A percentile compares a stretch with the other conserved stretches of the same genome.
These are phyloP conservation scores for Bucco capensis DNA, from an alignment of 2,113 vertebrate genomes.

Conservation along the genomic window DNA sequence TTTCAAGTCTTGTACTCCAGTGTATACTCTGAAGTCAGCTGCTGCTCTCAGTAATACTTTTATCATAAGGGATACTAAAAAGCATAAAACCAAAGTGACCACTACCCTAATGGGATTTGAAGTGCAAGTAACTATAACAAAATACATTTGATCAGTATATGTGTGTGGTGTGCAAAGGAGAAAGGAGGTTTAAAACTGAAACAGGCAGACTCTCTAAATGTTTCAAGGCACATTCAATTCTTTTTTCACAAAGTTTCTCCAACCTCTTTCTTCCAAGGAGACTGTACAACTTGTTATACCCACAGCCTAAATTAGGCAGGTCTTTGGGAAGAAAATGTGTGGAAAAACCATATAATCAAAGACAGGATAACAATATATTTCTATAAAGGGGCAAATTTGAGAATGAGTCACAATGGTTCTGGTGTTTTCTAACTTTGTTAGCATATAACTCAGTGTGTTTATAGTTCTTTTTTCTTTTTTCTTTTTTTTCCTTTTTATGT, in stretches of 20 bases:
- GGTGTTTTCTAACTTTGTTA: neutral
- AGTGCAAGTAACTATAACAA: neutral
- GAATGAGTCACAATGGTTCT: neutral
- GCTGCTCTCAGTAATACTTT: neutral
- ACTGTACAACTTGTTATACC: neutral
- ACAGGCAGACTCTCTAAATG: neutral
- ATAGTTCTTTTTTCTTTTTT: neutral
- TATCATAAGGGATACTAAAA: neutral
- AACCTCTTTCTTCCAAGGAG: neutral
- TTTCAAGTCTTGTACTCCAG: neutral
- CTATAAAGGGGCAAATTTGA: neutral
- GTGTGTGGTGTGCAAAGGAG: neutral
- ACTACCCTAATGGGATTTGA: neutral
- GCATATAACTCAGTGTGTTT: neutral
- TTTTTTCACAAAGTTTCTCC: neutral
- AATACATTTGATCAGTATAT: neutral
- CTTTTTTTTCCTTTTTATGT: neutral
- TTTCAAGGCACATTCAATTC: neutral
- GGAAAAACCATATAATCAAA: neutral
- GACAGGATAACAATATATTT: neutral
- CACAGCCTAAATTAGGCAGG: neutral
- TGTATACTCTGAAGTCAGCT: neutral
- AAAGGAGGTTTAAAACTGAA: neutral
- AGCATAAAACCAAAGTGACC: neutral
- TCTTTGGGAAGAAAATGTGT: neutral